phyloP scores from a whole-genome alignment of 64 coral and sea anemone genomes.

The Montipora efflorescens region DNA sequence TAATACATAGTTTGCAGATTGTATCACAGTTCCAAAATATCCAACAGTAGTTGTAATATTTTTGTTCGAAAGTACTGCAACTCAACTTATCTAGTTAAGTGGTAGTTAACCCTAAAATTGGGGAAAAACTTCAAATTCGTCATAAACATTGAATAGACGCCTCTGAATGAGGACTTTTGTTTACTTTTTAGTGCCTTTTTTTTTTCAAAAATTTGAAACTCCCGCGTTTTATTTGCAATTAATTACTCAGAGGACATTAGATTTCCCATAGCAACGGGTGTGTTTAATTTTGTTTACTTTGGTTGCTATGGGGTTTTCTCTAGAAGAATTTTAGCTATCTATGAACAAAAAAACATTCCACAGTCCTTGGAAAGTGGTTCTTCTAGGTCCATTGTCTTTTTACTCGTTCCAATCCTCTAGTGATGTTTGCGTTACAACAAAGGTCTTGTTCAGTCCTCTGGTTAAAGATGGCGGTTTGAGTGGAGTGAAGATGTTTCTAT shows the following conservation, averaged over 20 bases:
- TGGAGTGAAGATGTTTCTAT: no score
- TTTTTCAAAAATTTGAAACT: neutral
- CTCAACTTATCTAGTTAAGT: neutral
- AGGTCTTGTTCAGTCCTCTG: no score
- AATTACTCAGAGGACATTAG: neutral
- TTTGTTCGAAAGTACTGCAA: no score
- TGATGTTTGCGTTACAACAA: no score
- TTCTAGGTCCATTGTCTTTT: no score
- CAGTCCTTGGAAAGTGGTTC: neutral
- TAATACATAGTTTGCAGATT: no score
- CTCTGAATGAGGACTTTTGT: neutral
- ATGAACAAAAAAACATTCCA: neutral
- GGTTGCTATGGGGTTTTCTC: neutral
- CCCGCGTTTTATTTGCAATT: neutral
- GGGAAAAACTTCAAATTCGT: neutral
- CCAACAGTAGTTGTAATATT: no score
- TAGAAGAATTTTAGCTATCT: neutral
- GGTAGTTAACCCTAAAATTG: neutral
- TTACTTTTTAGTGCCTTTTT: neutral
- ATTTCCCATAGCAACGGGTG: neutral
- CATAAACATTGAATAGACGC: neutral
- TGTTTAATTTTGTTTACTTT: neutral
- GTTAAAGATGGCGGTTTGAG: no score
- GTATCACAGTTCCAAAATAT: no score
- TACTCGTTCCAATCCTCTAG: no score